Evolutionary conservation across 2,888 invertebrate genomes (phyloP), one percentile per base, ranked within the genome.

Genomic region (Polietes domitor): DNA sequence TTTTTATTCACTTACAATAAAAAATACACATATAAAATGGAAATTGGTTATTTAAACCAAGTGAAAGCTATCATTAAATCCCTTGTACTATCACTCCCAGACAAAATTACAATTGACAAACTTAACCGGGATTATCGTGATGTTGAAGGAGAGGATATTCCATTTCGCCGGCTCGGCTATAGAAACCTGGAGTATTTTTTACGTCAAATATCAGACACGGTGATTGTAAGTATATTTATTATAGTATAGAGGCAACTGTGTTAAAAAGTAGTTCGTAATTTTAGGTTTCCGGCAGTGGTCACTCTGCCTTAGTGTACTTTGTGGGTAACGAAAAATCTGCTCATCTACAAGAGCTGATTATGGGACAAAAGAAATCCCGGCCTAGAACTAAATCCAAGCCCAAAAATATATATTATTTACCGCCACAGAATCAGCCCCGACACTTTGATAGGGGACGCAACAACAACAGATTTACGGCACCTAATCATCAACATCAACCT

Each of bases 11-110:
- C 32, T 32, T 5, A 5, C 32, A 37, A 37, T 1, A 12, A 1
- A 32, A 68, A 73, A 24, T 24, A 21, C 43, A 7, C 55, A 65
- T 61, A 26, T 37, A 76, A 74, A 32, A 91, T 91, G 90, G 88
- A 88, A 21, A 77, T 83, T 4, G 87, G 89, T 0, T 77, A 86
- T 12, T 73, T 91, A 5, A 85, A 83, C 50, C 86, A 88, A 80
- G 88, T 89, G 1, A 91, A 91, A 53, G 87, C 86, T 9, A 86
- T 91, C 0, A 87, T 91, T 0, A 90, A 88, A 72, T 89, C 91
- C 0, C 77, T 91, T 19, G 87, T 91, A 4, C 75, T 91, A 24
- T 91, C 91, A 0, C 78, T 87, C 3, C 89, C 91, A 0, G 68
- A 79, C 0, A 81, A 82, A 0, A 86, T 91, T 80, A 89, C 89